These are phyloP conservation scores for Hirtodrosophila cameraria DNA, from an alignment of 2,888 invertebrate genomes.

Conservation along the genomic window DNA sequence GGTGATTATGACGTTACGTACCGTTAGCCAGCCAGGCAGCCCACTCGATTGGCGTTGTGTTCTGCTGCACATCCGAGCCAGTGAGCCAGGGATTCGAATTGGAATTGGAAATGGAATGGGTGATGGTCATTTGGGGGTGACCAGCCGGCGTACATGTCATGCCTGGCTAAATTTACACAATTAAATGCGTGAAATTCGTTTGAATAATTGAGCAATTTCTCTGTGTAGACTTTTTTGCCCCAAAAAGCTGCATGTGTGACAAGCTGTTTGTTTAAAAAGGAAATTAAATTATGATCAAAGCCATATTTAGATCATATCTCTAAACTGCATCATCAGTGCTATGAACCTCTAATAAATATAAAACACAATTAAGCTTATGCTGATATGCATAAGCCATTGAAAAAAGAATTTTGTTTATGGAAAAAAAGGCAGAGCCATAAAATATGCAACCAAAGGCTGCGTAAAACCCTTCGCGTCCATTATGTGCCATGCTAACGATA, in stretches of 20 bases:
- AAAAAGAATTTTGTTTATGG: conserved; percentile 26
- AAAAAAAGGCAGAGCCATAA: conserved; percentile 28
- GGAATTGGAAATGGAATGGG: conserved; percentile 3
- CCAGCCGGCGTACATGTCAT: conserved; percentile 61
- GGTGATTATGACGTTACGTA: conserved; percentile 82
- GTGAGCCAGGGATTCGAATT: conserved; percentile 5
- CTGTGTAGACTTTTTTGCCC: conserved; percentile 22
- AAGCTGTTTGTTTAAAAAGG: conserved; percentile 29
- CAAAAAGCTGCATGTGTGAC: conserved; percentile 6
- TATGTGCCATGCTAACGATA: conserved; percentile 28
- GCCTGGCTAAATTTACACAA: conserved; percentile 80
- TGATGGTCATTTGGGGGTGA: conserved; percentile 16
- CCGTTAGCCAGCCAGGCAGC: conserved; percentile 59
- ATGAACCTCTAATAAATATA: conserved; percentile 13
- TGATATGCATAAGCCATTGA: conserved; percentile 20
- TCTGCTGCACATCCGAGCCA: conserved; percentile 17
- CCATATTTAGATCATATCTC: conserved; percentile 1
- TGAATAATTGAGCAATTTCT: conserved; percentile 79
- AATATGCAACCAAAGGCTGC: conserved; percentile 37
- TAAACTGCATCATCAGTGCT: conserved; percentile 9
- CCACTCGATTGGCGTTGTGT: conserved; percentile 37
- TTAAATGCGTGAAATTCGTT: conserved; percentile 80
- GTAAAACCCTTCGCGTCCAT: conserved; percentile 18
- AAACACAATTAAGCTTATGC: conserved; percentile 31
- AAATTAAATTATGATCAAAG: conserved; percentile 9